Evolutionary conservation across 2,797 vertebrate genomes (phyloP).

Genomic region (Characodon lateralis): DNA sequence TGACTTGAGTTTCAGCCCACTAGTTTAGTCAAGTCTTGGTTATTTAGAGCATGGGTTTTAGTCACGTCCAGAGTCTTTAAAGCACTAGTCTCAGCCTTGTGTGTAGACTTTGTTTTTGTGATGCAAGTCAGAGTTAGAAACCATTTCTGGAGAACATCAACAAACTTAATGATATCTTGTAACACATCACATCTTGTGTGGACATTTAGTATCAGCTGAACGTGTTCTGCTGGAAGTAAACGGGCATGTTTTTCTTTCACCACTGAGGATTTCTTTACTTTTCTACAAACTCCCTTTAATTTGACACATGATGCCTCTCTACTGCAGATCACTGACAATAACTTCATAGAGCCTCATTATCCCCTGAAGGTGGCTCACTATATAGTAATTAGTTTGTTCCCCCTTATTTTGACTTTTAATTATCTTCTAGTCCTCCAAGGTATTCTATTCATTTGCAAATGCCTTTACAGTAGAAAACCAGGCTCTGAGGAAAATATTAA

Average conservation of each 20-base stretch:
- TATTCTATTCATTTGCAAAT: conserved; percentile 13
- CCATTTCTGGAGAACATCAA: background rate
- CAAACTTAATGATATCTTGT: no score
- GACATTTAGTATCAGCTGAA: no score
- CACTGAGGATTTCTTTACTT: background rate
- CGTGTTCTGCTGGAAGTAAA: no score
- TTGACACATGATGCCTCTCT: background rate
- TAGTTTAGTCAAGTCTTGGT: background rate
- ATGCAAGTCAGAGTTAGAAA: background rate
- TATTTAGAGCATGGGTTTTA: background rate
- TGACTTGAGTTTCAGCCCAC: background rate
- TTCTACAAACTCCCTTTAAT: background rate
- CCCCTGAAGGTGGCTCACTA: background rate
- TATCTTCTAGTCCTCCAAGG: conserved; percentile 8
- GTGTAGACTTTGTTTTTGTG: no score
- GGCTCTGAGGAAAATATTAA: conserved; percentile 6
- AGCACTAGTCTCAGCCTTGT: background rate
- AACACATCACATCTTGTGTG: no score
- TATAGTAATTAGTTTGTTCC: background rate
- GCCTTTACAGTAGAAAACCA: background rate
- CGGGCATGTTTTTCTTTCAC: background rate
- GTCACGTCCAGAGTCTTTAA: background rate
- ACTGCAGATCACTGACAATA: background rate
- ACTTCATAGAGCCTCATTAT: background rate
- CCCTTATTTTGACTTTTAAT: conserved; percentile 24